These are phyloP conservation scores for Phaenicophaeus curvirostris DNA, from an alignment of 2,797 vertebrate genomes.

Conservation along the genomic window DNA sequence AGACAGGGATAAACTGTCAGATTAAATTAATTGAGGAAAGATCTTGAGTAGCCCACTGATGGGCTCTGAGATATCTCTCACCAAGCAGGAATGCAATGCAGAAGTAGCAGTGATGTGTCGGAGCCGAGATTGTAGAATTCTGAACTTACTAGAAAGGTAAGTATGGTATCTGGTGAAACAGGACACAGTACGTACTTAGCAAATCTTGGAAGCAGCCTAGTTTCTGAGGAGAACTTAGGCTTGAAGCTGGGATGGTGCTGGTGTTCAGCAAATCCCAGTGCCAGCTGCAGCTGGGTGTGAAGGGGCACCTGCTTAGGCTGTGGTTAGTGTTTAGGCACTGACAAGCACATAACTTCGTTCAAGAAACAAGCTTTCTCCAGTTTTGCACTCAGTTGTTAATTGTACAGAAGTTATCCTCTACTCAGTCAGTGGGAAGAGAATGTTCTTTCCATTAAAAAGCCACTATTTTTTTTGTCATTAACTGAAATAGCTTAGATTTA, in stretches of 20 bases:
- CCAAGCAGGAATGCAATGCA: background rate
- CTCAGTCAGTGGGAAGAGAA: background rate
- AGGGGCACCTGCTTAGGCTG: background rate
- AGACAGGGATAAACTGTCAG: background rate
- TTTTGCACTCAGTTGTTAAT: background rate
- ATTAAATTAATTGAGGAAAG: background rate
- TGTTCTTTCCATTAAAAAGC: background rate
- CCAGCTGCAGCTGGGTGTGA: background rate
- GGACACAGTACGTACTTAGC: background rate
- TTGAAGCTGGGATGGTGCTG: background rate
- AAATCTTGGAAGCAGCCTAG: background rate
- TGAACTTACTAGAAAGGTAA: background rate
- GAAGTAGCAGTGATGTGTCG: rapidly evolving
- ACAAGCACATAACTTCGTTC: background rate
- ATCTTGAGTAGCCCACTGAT: background rate
- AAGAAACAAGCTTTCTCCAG: background rate
- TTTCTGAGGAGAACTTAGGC: background rate
- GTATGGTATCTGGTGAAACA: background rate
- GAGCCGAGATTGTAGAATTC: background rate
- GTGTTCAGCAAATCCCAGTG: background rate
- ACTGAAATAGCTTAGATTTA: background rate
- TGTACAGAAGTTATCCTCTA: background rate
- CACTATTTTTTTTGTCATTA: rapidly evolving
- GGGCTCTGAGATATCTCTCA: background rate
- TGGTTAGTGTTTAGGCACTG: background rate